Evolutionary conservation across 1,140 invertebrate genomes (phyloP), one percentile per base, ranked within the genome.

Genomic region (Diorhabda carinulata): DNA sequence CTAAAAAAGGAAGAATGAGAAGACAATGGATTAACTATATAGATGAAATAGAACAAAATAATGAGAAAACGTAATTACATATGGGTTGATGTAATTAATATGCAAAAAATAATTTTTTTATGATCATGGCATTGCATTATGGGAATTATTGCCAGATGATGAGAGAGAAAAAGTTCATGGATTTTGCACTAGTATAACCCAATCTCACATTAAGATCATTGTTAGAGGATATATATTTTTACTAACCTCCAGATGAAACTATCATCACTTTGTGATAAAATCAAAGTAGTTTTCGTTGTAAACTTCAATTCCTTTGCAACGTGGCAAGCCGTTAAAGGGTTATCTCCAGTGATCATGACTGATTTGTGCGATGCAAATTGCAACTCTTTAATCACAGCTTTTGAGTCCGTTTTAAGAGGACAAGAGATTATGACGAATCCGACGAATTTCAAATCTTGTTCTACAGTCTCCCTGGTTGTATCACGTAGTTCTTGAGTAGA

Each of bases 361-460:
- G 97, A 93, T 84, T 94, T 85, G 85, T 99, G 97, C 7, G 95
- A 97, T 5, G 96, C 90, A 77, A 92, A 87, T 57, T 96, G 86
- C 57, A 99, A 91, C 85, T 99, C 96, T 77, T 91, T 92, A 61
- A 99, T 94, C 6, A 97, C 95, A 64, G 87, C 83, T 80, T 96
- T 95, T 0, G 97, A 99, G 81, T 99, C 97, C 1, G 87, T 84
- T 83, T 99, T 99, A 59, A 99, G 85, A 0, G 98, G 98, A 83
- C 97, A 99, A 1, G 97, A 98, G 76, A 99, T 97, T 25, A 99
- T 93, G n/a, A 99, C 91, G 83, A 99, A 99, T 6, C 98, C 98
- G 72, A 88, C 96, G 85, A 99, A 99, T 3, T 85, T 88, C 57
- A 99, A 84, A 78, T 96, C 87, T 47, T 84, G 87, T 82, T 99